These are phyloP conservation scores for Ctena decussata DNA, from an alignment of 2,888 invertebrate species.

Conservation along the genomic window DNA sequence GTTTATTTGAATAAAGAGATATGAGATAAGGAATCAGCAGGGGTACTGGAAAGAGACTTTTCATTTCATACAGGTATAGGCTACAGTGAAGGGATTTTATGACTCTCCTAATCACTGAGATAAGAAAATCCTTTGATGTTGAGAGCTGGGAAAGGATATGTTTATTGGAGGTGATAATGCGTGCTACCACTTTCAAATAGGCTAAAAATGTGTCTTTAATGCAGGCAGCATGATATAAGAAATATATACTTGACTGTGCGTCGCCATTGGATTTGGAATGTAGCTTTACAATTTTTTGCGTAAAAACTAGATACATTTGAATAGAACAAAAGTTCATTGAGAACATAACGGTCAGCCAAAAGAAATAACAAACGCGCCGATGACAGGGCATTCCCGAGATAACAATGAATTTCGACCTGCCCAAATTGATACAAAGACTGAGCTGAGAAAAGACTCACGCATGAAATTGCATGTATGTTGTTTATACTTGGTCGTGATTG, in stretches of 20 bases:
- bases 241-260: conserved; percentile 25
- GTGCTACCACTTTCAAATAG: too few relatives aligned
- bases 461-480: conserved; percentile 42
- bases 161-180: too few relatives aligned
- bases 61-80: too few relatives aligned
- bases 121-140: too few relatives aligned
- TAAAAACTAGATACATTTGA: conserved; percentile 54
- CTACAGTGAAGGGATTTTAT: too few relatives aligned
- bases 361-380: conserved; percentile 52
- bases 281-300: background rate
- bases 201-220: too few relatives aligned
- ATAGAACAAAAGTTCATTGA: conserved; percentile 53
- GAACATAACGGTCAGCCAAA: conserved; percentile 48
- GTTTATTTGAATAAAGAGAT: too few relatives aligned
- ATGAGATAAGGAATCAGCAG: too few relatives aligned
- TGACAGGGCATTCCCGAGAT: conserved; percentile 13
- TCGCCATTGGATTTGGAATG: background rate
- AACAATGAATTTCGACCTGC: conserved; percentile 14
- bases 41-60: too few relatives aligned
- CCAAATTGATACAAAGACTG: conserved; percentile 51
- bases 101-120: too few relatives aligned
- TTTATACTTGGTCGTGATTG: conserved; percentile 55
- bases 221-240: conserved; percentile 16
- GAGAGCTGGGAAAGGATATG: too few relatives aligned
- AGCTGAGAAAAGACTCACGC: conserved; percentile 27